Evolutionary conservation across 2,888 invertebrate species (phyloP).

Genomic region (Palloptera scutellata): DNA sequence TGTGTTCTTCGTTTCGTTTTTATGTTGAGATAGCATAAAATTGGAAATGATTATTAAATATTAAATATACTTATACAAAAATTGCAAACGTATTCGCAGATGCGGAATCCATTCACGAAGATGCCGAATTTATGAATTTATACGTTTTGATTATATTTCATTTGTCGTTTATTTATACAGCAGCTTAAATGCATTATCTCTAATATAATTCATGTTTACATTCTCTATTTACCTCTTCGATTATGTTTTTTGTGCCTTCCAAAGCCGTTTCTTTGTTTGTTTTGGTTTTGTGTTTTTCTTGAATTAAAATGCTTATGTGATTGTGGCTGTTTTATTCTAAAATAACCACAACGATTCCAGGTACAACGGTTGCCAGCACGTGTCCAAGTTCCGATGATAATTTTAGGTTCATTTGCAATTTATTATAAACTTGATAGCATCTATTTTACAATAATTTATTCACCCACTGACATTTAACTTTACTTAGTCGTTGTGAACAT

Average conservation of each 20-base stretch:
- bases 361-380: no score
- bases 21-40: background rate
- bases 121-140: constrained; percentile 5
- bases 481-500: no score
- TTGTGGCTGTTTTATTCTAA: no score
- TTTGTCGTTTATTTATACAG: constrained; percentile 1
- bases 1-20: no score
- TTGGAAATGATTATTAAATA: background rate
- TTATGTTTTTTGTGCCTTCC: no score
- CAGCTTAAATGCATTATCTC: background rate
- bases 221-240: background rate
- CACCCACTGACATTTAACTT: no score
- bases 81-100: background rate
- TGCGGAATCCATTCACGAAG: background rate
- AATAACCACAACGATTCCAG: no score
- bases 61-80: background rate
- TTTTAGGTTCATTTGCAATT: no score
- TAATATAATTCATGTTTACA: constrained; percentile 2
- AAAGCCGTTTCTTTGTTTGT: background rate
- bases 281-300: background rate
- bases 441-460: no score
- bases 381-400: no score
- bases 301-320: no score
- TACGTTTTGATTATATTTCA: background rate
- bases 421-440: no score